phyloP scores from a whole-genome alignment of 1,140 invertebrate genomes.

The Helicoverpa armigera region DNA sequence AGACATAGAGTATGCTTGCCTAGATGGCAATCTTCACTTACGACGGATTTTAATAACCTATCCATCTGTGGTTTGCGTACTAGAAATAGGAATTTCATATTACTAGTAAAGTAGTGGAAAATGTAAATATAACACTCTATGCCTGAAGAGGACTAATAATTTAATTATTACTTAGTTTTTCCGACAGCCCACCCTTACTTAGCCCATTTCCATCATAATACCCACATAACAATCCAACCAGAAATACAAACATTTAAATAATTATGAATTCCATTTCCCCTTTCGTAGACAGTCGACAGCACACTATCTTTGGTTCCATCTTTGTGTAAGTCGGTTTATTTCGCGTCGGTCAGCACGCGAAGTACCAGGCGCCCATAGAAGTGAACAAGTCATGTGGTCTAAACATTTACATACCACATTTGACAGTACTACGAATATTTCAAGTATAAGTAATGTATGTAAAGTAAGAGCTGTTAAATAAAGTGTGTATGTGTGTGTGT shows the following conservation, averaged over 20 bases:
- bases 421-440: neutral
- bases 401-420: constrained; percentile 21
- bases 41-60: too few relatives aligned
- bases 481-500: too few relatives aligned
- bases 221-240: neutral
- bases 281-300: neutral
- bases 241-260: neutral
- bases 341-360: neutral
- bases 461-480: neutral
- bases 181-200: neutral
- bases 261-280: neutral
- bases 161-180: too few relatives aligned
- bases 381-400: constrained; percentile 13
- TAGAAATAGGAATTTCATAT: too few relatives aligned
- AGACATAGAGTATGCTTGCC: too few relatives aligned
- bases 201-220: neutral
- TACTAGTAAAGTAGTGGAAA: too few relatives aligned
- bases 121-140: too few relatives aligned
- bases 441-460: neutral
- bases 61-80: too few relatives aligned
- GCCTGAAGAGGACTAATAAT: too few relatives aligned
- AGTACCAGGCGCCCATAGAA: neutral
- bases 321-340: neutral
- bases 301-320: constrained; percentile 16
- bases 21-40: too few relatives aligned